Base-by-base conservation (phyloP, 2,113 vertebrate species). In the Ceyx margarethae region DNA sequence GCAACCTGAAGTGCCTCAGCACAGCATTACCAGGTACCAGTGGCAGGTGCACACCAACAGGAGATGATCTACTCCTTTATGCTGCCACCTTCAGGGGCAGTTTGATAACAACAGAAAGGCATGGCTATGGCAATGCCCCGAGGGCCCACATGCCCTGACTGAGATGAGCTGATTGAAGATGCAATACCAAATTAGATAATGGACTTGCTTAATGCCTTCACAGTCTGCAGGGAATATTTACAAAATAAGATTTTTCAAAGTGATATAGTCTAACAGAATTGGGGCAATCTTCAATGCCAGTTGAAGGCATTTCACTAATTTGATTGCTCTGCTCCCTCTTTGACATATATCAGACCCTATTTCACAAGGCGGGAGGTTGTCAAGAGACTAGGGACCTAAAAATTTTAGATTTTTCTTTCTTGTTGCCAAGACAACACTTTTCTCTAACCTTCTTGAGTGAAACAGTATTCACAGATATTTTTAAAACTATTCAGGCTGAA, bases 11-110 rank as follows among this genome's bases (percentile, higher is more conserved):
- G 12, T 18, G 21, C 26, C 53, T 13, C 18, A 82, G 40, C 37
- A 11, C 11, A 6, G 13, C 0, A 0, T 7, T 7, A 25, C 35
- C 23, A 3, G 17, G 6, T 10, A 29, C 13, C 0, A 0, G 29
- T 0, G 0, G 35, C 12, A 3, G 1, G 6, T 1, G 0, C 3
- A 0, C 56, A 35, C 57, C 53, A 79, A 2, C 14, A 28, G 31
- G 18, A 65, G n/a, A 10, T 6, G 35, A 26, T 4, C 15, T 20
- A 29, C 1, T 1, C 9, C 13, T 35, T 85, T 48, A 29, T 66
- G 40, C 48, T 4, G 3, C 15, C 14, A 3, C 15, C n/a, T 48
- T 15, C 64, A 22, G 9, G 11, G n/a, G 8, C 11, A 5, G 1
- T 40, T 53, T 54, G 71, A 10, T 37, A 66, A 18, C 28, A 60